Evolutionary conservation across 2,888 invertebrate genomes (phyloP).

Genomic region (Ernsta delagoae): DNA sequence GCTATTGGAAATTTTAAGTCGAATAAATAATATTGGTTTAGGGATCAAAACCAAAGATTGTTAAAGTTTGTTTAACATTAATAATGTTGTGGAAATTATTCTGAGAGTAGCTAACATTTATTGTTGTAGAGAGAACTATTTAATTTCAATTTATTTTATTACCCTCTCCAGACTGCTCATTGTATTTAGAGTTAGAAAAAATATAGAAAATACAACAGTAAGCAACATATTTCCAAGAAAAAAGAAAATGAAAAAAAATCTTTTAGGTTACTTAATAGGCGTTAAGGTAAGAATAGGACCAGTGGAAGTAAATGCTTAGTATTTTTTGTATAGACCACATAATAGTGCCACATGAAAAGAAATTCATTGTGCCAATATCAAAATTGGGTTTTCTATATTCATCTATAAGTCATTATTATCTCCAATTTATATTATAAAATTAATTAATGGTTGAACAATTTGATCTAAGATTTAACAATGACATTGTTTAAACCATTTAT

Average conservation of each 20-base stretch:
- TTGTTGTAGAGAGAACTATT: conserved; percentile 66
- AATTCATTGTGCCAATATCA: conserved; percentile 69
- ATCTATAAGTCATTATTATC: conserved; percentile 15
- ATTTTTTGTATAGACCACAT: conserved; percentile 51
- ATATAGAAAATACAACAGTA: conserved; percentile 76
- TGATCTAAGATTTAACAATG: conserved; percentile 38
- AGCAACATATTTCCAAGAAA: conserved; percentile 76
- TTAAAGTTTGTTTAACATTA: conserved; percentile 86
- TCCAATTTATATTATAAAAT: conserved; percentile 11
- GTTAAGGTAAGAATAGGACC: conserved; percentile 76
- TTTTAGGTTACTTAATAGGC: conserved; percentile 63
- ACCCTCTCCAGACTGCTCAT: conserved; percentile 84
- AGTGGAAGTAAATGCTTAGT: conserved; percentile 68
- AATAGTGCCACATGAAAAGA: conserved; percentile 67
- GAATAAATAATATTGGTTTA: conserved; percentile 87
- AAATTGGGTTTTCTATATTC: conserved; percentile 27
- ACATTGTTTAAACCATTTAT: conserved; percentile 60
- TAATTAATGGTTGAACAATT: conserved; percentile 19
- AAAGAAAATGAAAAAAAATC: conserved; percentile 61
- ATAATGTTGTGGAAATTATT: conserved; percentile 84
- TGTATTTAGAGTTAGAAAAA: conserved; percentile 75
- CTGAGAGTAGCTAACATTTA: conserved; percentile 78
- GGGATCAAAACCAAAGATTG: conserved; percentile 94
- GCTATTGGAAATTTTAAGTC: conserved; percentile 70
- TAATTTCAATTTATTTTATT: conserved; percentile 73